Percentiles rank a stretch among this genome's conserved stretches.
These are phyloP conservation scores for Equus quagga DNA, from an alignment of 2,113 vertebrate genomes.

Conservation along the genomic window DNA sequence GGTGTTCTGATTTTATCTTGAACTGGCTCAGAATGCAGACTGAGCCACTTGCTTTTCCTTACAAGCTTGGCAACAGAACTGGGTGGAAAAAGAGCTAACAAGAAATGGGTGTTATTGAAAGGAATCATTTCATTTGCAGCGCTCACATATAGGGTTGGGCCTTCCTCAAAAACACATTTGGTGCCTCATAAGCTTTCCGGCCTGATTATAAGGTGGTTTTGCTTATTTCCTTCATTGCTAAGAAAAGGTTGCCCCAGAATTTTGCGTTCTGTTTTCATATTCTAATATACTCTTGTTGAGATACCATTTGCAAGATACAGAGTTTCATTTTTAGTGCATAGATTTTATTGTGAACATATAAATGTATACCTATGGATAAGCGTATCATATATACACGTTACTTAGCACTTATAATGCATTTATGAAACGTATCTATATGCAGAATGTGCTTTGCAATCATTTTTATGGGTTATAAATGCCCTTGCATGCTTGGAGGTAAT, in stretches of 20 bases:
- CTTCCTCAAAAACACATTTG: constrained; percentile 67
- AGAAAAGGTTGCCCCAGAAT: constrained; percentile 20
- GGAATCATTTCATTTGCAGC: constrained; percentile 30
- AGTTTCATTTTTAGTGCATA: constrained; percentile 53
- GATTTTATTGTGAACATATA: constrained; percentile 31
- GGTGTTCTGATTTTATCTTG: constrained; percentile 67
- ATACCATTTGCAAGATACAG: constrained; percentile 8
- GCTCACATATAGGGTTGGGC: constrained; percentile 68
- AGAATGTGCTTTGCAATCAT: constrained; percentile 43
- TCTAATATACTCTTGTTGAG: constrained; percentile 14
- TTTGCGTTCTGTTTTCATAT: not conserved
- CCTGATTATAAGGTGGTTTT: constrained; percentile 54
- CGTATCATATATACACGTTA: not conserved
- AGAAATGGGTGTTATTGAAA: constrained; percentile 51
- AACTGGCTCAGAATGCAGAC: constrained; percentile 41
- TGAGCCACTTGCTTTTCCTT: constrained; percentile 13
- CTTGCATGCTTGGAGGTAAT: constrained; percentile 62
- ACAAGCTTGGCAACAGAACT: constrained; percentile 53
- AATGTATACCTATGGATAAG: not conserved
- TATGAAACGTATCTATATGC: constrained; percentile 58
- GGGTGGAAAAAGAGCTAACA: constrained; percentile 26
- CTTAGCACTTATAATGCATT: constrained; percentile 48
- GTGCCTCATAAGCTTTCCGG: constrained; percentile 15
- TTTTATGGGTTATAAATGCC: constrained; percentile 66
- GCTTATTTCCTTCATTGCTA: not conserved